These are phyloP conservation scores for Pantala flavescens DNA, from an alignment of 1,140 invertebrate species.

Conservation along the genomic window DNA sequence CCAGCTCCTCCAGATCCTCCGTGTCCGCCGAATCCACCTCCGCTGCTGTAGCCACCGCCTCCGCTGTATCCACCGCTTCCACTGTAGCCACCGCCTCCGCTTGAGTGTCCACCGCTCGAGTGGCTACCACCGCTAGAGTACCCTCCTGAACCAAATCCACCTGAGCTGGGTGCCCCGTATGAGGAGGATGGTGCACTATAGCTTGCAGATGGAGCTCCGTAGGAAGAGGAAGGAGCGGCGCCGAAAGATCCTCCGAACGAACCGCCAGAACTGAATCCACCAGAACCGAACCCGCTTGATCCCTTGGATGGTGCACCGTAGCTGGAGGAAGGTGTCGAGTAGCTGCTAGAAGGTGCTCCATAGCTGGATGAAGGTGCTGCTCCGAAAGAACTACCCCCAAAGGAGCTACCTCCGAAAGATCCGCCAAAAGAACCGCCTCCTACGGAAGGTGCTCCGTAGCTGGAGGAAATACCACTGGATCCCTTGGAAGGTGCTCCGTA, in stretches of 20 bases:
- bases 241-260: constrained; percentile 30
- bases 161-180: neutral
- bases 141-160: constrained; percentile 22
- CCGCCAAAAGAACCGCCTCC: neutral
- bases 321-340: constrained; percentile 32
- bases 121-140: constrained; percentile 21
- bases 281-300: constrained; percentile 14
- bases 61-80: constrained; percentile 18
- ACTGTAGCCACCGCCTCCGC: no score
- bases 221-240: constrained; percentile 24
- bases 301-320: constrained; percentile 32
- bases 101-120: constrained; percentile 23
- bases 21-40: constrained; percentile 28
- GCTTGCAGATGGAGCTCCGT: constrained; percentile 28
- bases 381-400: neutral
- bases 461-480: constrained; percentile 14
- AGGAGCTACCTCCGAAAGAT: constrained; percentile 20
- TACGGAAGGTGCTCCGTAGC: neutral
- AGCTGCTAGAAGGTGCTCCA: constrained; percentile 32
- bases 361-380: constrained; percentile 29
- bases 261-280: no score
- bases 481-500: constrained; percentile 25
- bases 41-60: constrained; percentile 24
- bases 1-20: constrained; percentile 36
- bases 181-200: constrained; percentile 26